These are phyloP conservation scores for Pogoniulus pusillus DNA, from an alignment of 2,797 vertebrate genomes.

Conservation along the genomic window DNA sequence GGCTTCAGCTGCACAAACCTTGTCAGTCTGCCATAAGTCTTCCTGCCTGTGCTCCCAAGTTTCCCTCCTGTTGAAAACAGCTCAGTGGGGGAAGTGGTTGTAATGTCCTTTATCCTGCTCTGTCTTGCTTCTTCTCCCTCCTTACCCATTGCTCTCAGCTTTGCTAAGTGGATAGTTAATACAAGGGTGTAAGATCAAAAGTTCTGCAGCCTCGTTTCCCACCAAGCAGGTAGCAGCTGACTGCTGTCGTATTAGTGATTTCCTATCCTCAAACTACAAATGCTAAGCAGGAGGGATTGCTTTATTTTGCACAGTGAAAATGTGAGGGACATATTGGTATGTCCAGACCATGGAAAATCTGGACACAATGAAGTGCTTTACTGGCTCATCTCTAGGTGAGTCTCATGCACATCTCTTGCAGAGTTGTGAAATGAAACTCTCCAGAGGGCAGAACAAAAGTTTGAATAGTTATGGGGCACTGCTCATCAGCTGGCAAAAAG, in stretches of 20 bases:
- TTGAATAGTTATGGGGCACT: background rate
- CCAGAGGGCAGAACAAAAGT: background rate
- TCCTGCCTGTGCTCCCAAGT: background rate
- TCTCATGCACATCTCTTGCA: background rate
- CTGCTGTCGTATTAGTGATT: background rate
- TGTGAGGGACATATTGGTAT: background rate
- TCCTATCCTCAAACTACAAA: background rate
- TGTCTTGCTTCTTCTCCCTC: background rate
- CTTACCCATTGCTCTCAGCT: background rate
- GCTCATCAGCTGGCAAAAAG: background rate
- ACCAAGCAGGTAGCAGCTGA: background rate
- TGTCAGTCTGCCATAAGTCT: background rate
- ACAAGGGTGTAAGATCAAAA: background rate
- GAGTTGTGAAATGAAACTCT: conserved; percentile 8
- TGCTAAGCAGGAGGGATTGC: background rate
- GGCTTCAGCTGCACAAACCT: background rate
- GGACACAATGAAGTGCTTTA: background rate
- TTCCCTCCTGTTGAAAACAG: background rate
- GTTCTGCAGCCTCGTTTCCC: background rate
- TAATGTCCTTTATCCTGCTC: background rate
- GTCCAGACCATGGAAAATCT: background rate
- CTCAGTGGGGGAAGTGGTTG: background rate
- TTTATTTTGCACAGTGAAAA: background rate
- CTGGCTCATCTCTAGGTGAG: conserved; percentile 12
- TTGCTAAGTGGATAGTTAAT: background rate